phyloP scores from a whole-genome alignment of 2,888 invertebrate genomes.

The Sphaerophoria taeniata region DNA sequence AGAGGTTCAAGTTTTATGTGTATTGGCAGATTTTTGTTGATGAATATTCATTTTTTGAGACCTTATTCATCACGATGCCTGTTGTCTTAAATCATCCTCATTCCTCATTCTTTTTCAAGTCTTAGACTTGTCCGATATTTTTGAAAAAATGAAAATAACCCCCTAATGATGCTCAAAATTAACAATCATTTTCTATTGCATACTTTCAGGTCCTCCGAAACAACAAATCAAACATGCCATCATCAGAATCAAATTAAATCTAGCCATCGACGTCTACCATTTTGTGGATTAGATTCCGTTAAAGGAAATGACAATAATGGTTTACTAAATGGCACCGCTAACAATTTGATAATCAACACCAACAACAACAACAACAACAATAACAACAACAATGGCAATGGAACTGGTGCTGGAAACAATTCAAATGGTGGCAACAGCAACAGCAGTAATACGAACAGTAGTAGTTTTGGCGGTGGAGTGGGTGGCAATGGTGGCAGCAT shows the following conservation, averaged over 20 bases:
- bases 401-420: conserved; percentile 74
- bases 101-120: too few relatives aligned
- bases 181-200: conserved; percentile 3
- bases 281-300: conserved; percentile 80
- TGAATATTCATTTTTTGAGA: too few relatives aligned
- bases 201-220: conserved; percentile 75
- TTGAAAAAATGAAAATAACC: background rate
- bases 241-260: conserved; percentile 76
- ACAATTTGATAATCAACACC: conserved; percentile 69
- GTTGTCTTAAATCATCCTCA: too few relatives aligned
- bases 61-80: too few relatives aligned
- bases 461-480: conserved; percentile 59
- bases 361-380: conserved; percentile 47
- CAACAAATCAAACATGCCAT: conserved; percentile 69
- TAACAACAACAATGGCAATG: conserved; percentile 66
- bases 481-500: conserved; percentile 67
- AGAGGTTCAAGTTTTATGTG: too few relatives aligned
- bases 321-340: conserved; percentile 74
- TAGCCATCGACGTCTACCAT: conserved; percentile 79
- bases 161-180: background rate
- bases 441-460: conserved; percentile 66
- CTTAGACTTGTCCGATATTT: background rate
- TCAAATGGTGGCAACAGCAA: conserved; percentile 59
- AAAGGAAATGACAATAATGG: conserved; percentile 79
- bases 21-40: too few relatives aligned